Evolutionary conservation across 23 tunicate genomes (phyloP), one percentile per base, ranked within the genome.

Genomic region (Halocynthia aurantium): DNA sequence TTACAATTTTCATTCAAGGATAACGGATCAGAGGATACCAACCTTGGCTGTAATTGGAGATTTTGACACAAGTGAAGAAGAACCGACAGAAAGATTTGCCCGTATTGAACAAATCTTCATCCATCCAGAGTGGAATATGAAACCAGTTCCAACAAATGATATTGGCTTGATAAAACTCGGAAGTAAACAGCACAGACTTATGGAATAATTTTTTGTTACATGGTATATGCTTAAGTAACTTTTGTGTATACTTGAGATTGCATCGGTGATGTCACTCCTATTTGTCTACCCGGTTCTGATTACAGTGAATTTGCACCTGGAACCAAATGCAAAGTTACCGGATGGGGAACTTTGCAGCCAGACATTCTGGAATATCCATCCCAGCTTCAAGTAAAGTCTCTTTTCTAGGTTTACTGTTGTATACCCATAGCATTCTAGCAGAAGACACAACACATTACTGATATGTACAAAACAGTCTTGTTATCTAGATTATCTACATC

Each of bases 61-160:
- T 65, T 65, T 65, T 65, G 70, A 65, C 19, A 65, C 70, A 11
- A 65, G 70, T 65, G 15, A 6, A 9, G 49, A 40, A 15, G 70
- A 65, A 65, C 49, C 49, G 9, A 65, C 70, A 11, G 70, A 65
- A 49, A 65, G 31, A 15, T 65, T 20, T 65, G 10, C 31, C 10
- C 70, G 49, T 11, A 65, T 65, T 20, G 22, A 40, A 15, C n/a
- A 65, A 15, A 65, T 65, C 17, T 20, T 65, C 31, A 9, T 65
- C 0, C 70, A 65, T 15, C 70, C 70, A 8, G 70, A 65, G 22
- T 65, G 70, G 70, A 20, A 40, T 8, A 40, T 49, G 31, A 65
- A 65, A 15, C 70, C 70, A 65, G 70, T 65, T 15, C 70, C 70
- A 65, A 65, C 70, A 6, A 65, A 65, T 15, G 70, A 65, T 49